Evolutionary conservation across 2,888 invertebrate species (phyloP).

Genomic region (Chirona hameri): DNA sequence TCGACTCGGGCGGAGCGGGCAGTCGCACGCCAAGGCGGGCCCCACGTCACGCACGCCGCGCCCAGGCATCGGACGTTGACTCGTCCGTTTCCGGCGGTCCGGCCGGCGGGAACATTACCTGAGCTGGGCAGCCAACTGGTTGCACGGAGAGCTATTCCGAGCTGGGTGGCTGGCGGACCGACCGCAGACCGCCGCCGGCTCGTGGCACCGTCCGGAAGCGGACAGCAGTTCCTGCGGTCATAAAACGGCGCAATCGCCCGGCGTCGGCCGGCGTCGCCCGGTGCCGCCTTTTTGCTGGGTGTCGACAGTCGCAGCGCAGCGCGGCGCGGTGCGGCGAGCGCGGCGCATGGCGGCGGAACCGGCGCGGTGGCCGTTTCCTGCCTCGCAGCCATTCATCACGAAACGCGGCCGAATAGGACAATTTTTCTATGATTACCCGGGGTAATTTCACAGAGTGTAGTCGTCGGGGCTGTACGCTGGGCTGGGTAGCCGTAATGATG

Average conservation of each 20-base stretch:
- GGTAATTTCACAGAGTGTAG: conserved; percentile 22
- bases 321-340: conserved; percentile 2
- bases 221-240: background rate
- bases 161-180: background rate
- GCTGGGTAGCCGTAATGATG: background rate
- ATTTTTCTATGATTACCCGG: conserved; percentile 23
- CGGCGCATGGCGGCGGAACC: background rate
- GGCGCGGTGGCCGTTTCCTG: background rate
- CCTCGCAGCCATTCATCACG: background rate
- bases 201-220: background rate
- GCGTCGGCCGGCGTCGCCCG: background rate
- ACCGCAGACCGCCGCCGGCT: background rate
- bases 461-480: background rate
- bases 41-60: background rate
- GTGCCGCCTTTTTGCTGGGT: background rate
- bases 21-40: background rate
- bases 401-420: conserved; percentile 1
- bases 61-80: background rate
- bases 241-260: background rate
- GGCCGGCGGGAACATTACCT: background rate
- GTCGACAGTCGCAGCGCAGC: background rate
- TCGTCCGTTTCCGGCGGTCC: background rate
- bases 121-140: background rate
- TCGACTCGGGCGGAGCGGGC: background rate
- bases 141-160: background rate